phyloP scores from a whole-genome alignment of 2,797 vertebrate species.

The Argya squamiceps region DNA sequence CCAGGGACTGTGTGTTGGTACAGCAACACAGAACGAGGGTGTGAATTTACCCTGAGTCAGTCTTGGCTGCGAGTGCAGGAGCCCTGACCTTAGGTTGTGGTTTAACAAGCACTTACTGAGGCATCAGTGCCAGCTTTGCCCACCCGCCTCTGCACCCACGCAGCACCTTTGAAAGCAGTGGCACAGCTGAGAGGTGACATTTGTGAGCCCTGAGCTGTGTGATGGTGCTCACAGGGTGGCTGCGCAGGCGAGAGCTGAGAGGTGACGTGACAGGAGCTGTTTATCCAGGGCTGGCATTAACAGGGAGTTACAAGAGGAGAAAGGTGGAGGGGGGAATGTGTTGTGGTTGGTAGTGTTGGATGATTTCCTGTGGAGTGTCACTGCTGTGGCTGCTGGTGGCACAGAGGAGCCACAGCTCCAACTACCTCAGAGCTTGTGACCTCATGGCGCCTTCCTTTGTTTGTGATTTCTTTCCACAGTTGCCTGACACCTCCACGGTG shows the following conservation, averaged over 20 bases:
- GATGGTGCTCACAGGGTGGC: neutral
- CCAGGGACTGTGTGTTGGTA: neutral
- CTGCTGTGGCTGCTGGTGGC: neutral
- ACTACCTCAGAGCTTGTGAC: neutral
- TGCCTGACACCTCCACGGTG: neutral
- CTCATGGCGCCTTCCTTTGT: neutral
- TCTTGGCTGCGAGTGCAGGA: neutral
- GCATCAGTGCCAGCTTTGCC: neutral
- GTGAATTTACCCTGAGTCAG: neutral
- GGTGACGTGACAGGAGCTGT: conserved; percentile 12
- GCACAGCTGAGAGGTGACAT: conserved; percentile 23
- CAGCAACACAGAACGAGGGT: fast-evolving
- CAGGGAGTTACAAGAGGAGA: neutral
- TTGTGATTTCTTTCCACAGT: neutral
- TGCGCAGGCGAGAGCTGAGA: neutral
- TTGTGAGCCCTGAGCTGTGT: neutral
- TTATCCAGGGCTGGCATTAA: neutral
- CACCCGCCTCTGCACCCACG: neutral
- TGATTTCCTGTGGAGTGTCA: neutral
- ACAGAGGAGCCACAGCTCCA: neutral
- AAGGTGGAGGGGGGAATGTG: neutral
- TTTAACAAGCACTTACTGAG: neutral
- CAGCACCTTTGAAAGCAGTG: neutral
- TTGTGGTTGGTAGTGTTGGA: neutral
- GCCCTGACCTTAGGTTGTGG: neutral